Evolutionary conservation across 2,888 invertebrate genomes (phyloP).

Genomic region (Sceliomorpha sp.): DNA sequence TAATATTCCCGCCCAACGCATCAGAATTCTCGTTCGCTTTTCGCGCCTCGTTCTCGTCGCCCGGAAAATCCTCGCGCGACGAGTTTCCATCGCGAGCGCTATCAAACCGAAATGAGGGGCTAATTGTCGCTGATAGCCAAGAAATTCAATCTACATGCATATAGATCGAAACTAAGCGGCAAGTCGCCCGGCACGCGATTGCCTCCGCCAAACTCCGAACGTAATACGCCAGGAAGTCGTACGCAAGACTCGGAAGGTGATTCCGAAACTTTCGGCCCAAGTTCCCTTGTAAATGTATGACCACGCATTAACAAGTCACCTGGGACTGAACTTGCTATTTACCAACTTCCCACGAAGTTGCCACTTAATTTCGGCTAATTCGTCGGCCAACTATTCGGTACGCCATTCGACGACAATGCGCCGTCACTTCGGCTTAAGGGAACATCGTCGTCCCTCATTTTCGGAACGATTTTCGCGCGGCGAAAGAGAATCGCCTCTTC

Average conservation of each 20-base stretch:
- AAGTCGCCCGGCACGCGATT: constrained; percentile 25
- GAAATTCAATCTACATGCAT: constrained; percentile 36
- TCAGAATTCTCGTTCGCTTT: not conserved
- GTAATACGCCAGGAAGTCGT: constrained; percentile 13
- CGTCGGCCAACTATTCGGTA: not conserved
- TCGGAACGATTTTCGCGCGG: constrained; percentile 3
- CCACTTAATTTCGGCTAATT: constrained; percentile 17
- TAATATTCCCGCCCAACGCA: constrained; percentile 11
- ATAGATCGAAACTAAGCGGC: constrained; percentile 25
- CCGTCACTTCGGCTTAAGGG: not conserved
- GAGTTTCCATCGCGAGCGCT: not conserved
- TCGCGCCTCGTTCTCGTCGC: not conserved
- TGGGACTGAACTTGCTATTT: constrained; percentile 29
- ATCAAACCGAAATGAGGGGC: constrained; percentile 15
- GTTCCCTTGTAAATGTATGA: constrained; percentile 33
- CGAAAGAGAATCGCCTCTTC: constrained; percentile 1
- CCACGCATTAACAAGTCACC: constrained; percentile 30
- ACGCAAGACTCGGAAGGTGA: constrained; percentile 23
- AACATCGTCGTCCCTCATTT: constrained; percentile 16
- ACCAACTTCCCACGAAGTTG: constrained; percentile 17
- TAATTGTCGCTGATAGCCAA: constrained; percentile 29
- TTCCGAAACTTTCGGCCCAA: constrained; percentile 29
- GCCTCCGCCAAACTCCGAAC: constrained; percentile 14
- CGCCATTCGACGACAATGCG: constrained; percentile 13
- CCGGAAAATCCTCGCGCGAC: no score